Base-by-base conservation (phyloP, 2,888 invertebrate genomes). In the Drosophila differens region DNA sequence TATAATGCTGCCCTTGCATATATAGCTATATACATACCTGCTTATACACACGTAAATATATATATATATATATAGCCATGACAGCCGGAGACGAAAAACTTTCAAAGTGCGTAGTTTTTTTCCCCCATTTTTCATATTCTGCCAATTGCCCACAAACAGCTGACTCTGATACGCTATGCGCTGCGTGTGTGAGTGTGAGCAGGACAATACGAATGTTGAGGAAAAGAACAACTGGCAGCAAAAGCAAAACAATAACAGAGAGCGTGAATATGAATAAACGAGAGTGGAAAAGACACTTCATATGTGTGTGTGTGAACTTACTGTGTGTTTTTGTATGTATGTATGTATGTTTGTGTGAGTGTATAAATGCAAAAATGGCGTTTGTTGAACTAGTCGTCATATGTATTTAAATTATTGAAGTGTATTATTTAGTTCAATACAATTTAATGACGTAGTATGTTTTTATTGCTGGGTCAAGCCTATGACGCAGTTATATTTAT, bases 181-280 rank as follows among this genome's bases (percentile, higher is more conserved):
- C 41, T 70, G 32, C 33, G 52, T 59, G 62, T 58, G 37, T 35
- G 58, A 60, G 83, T 58, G 79, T 58, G 85, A 85, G 80, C 73
- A 74, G 59, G 84, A 85, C 66, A 63, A 82, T 70, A 66, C 71
- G 73, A 67, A 62, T 72, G 78, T 74, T 64, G 55, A 22, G 55
- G 44, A 59, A 51, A 58, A 68, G 53, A 49, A 60, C 64, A 82
- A 82, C 70, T 69, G 78, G 32, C 61, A 74, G 78, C 74, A 84
- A 84, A 86, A 86, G 83, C 90, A 86, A 86, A 86, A 86, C 85
- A 86, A 86, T 90, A 86, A 86, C 85, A 86, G 85, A 85, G 85
- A 85, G 81, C 81, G 65, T 47, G 49, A 54, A 72, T 63, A 69
- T 62, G 70, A 67, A 41, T 71, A 79, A 75, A 58, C 44, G 64